phyloP scores from a whole-genome alignment of 2,888 invertebrate species.

The Conomelus anceps region DNA sequence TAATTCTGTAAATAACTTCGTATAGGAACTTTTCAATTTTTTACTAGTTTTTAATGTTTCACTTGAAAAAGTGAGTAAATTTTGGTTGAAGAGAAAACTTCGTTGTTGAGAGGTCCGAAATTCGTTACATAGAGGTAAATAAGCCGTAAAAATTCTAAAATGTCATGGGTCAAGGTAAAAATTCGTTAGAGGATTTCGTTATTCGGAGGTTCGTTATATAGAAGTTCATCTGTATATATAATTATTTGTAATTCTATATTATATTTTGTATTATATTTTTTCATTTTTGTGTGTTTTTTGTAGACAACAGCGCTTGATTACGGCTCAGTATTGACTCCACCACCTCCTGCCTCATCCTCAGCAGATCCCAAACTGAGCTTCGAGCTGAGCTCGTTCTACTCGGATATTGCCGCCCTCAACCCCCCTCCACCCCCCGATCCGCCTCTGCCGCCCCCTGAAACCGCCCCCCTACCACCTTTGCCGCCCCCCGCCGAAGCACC shows the following conservation, averaged over 20 bases:
- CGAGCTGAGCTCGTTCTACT: conserved; percentile 54
- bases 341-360: conserved; percentile 25
- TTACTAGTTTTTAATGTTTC: no score
- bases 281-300: background rate
- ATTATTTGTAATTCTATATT: background rate
- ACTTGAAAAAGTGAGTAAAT: no score
- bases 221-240: no score
- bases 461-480: conserved; percentile 22
- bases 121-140: no score
- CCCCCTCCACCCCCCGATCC: conserved; percentile 31
- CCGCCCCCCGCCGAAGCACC: conserved; percentile 5
- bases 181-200: no score
- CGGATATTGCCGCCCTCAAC: conserved; percentile 52
- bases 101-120: no score
- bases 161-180: no score
- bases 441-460: background rate
- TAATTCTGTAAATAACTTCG: no score
- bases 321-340: background rate
- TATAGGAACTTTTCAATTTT: no score
- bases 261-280: background rate
- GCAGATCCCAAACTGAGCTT: conserved; percentile 43
- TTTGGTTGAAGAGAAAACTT: no score
- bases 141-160: no score
- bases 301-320: background rate
- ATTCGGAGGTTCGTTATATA: no score